Conservation (phyloP, 1,140 invertebrate genomes). For the Ceratina australensis region DNA sequence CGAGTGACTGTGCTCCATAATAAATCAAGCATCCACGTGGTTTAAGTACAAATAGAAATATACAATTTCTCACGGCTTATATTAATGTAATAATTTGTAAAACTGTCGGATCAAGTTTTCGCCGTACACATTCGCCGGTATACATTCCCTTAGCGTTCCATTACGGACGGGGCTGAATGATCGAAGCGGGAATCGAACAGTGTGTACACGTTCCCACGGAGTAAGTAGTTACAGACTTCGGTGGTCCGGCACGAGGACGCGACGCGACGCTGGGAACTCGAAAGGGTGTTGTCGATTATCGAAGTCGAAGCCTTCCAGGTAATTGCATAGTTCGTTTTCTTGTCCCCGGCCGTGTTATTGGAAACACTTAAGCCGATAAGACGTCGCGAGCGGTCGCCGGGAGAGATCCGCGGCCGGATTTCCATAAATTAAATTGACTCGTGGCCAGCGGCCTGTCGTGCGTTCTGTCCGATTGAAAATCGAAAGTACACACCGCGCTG, state of each 20-base stretch:
- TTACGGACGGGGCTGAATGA: conserved; percentile 52
- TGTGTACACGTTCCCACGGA: conserved; percentile 61
- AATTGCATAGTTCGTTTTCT: conserved; percentile 66
- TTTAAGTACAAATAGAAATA: too few species aligned
- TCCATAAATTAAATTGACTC: conserved; percentile 27
- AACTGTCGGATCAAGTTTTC: conserved; percentile 41
- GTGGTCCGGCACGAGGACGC: conserved; percentile 40
- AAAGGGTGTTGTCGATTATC: conserved; percentile 64
- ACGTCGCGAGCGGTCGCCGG: not conserved
- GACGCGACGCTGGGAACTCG: conserved; percentile 48
- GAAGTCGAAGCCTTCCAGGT: conserved; percentile 60
- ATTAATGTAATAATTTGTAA: not conserved
- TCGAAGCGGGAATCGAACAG: conserved; percentile 46
- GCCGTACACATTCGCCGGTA: conserved; percentile 28
- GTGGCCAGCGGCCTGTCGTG: not conserved
- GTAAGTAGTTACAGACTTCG: conserved; percentile 58
- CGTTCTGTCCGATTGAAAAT: not conserved
- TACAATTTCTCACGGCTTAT: not conserved
- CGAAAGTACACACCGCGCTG: not conserved
- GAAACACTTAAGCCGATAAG: conserved; percentile 47
- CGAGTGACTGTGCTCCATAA: conserved; percentile 3
- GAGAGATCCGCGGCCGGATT: not conserved
- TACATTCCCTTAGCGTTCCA: conserved; percentile 28
- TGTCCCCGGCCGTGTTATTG: conserved; percentile 56
- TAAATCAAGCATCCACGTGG: conserved; percentile 36